Evolutionary conservation across 2,888 invertebrate species (phyloP), one percentile per base, ranked within the genome.

Genomic region (Tetragonisca angustula): DNA sequence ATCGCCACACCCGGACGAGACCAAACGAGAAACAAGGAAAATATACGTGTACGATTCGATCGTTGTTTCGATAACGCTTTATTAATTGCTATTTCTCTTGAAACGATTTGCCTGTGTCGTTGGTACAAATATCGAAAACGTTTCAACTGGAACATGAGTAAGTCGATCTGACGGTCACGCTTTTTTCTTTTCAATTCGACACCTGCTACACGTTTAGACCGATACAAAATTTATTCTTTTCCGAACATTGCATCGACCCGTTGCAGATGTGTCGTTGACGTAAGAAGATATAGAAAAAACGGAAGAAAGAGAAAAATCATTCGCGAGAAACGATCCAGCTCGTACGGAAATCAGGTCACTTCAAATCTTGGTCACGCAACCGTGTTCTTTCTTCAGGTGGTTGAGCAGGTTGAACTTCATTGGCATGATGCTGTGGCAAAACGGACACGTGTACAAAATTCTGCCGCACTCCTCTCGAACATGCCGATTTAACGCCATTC

Each of bases 401-500:
- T 89, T 91, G 68, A 90, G 82, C 64, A 93, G 90, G 85, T 92
- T 93, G 79, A 91, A 91, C 83, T 94, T 94, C 84, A 92, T 92
- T 6, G 91, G 92, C 86, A 90, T 90, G 84, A 90, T 90, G 79
- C 90, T 90, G 76, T 87, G 87, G 76, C 94, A 94, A 79, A 91
- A 90, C 4, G 91, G 91, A 83, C 94, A 94, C 56, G 87, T 88
- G 83, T 92, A 94, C 56, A 93, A 92, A 49, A 90, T 89, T 71
- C 92, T 90, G 32, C 94, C 94, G 85, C 94, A 94, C 77, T 94
- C 94, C 84, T 91, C 91, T 54, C 90, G 89, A 50, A 92, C 86
- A 82, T 94, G 94, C 73, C 92, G 89, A 74, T 90, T 89, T 72
- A 93, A 92, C 76, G 96, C 96, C 36, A 96, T 95, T 91, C 95